Evolutionary conservation across 92 coral and sea anemone species (phyloP).

Genomic region (Muricea muricata): DNA sequence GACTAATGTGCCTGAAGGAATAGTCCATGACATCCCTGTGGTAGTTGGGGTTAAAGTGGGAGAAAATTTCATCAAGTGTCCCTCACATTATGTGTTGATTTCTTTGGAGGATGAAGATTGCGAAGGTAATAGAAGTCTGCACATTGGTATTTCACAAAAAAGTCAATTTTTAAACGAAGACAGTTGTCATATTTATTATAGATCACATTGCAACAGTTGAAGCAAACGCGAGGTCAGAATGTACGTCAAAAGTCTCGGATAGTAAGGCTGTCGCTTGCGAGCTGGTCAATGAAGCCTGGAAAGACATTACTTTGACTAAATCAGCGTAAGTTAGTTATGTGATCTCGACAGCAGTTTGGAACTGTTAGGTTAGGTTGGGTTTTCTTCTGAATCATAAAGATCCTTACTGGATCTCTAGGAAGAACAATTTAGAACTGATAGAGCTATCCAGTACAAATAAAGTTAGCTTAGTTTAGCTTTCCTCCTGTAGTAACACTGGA

Average conservation of each 20-base stretch:
- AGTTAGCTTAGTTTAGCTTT: too few species aligned
- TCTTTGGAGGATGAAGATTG: conserved; percentile 46
- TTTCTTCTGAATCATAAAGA: too few species aligned
- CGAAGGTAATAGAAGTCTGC: conserved; percentile 41
- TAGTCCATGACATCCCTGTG: conserved; percentile 78
- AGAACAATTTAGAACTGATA: too few species aligned
- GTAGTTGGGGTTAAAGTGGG: conserved; percentile 82
- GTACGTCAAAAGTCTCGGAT: conserved; percentile 42
- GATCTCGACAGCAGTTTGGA: too few species aligned
- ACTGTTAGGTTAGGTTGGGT: too few species aligned
- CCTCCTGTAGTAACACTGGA: too few species aligned
- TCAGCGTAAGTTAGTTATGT: conserved; percentile 81
- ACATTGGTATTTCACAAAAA: too few species aligned
- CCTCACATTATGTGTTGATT: conserved; percentile 84
- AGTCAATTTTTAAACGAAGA: too few species aligned
- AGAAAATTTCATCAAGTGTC: conserved; percentile 86
- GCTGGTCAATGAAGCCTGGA: conserved; percentile 91
- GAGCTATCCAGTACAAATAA: too few species aligned
- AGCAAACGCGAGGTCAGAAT: conserved; percentile 21
- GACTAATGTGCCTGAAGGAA: conserved; percentile 59
- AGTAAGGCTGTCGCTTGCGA: conserved; percentile 90
- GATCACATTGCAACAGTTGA: conserved; percentile 47
- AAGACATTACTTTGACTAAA: conserved; percentile 79
- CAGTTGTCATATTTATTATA: too few species aligned
- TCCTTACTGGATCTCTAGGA: too few species aligned